Evolutionary conservation across 2,888 invertebrate genomes (phyloP), one percentile per base, ranked within the genome.

Genomic region (Pterostichus madidus): DNA sequence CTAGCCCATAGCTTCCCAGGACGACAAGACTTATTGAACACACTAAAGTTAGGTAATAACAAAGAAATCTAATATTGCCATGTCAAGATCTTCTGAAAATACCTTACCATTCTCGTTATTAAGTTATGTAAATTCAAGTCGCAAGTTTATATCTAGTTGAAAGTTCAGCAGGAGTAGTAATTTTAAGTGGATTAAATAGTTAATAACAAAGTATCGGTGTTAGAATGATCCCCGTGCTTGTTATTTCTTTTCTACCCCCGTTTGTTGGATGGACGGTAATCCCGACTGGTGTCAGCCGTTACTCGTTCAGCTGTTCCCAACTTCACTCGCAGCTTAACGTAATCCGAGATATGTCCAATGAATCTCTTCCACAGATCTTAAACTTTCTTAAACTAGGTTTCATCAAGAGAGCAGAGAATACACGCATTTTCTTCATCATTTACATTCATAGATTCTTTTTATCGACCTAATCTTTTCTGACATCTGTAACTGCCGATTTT

Each of bases 321-420:
- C 35, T 64, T 64, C 64, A 35, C 0, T 35, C 35, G 0, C 32
- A 39, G 64, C 64, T 64, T 64, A 64, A 17, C 39, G 13, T 64
- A 64, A 64, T 64, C 64, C 64, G 15, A 4, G 64, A 64, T 64
- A 64, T 64, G 39, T 64, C 64, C 64, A 64, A 64, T 64, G 64
- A 64, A 64, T 64, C 64, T 39, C 17, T 11, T 13, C 10, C 31
- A 11, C 31, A 7, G 31, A 10, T 61, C 32, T 61, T 61, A 31
- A 61, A 61, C 61, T 61, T 24, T 61, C 17, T 13, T 13, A 15
- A 53, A 53, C 53, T 53, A 53, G 53, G 15, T 53, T 53, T 53
- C 53, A 53, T 53, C 15, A 15, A 15, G 3, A 39, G 39, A 0
- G 39, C 3, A 39, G 39, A 7, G 7, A 7, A 39, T 2, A 5